Base-by-base conservation (phyloP, 2,797 vertebrate genomes). In the Selene dorsalis region DNA sequence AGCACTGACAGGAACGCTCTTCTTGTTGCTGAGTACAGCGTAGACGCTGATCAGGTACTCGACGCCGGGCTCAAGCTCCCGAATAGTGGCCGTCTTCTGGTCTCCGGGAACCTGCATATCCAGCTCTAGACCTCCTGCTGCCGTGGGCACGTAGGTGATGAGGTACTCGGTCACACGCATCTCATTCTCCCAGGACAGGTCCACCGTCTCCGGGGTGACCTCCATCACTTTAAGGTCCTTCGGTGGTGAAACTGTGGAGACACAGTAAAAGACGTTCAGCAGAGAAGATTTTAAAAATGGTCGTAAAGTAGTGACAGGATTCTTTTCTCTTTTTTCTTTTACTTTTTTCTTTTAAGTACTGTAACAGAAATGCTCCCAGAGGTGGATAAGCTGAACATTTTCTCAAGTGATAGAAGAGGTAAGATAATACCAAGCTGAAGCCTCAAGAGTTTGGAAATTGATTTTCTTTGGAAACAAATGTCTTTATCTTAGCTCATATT, bases 11-110 rank as follows among this genome's bases (percentile, higher is more conserved):
- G 98, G 97, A 69, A 99, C 92, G 50, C 98, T 99, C 88, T 78
- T 97, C 93, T 96, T 96, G 93, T 98, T 97, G 90, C 94, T 98
- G 16, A 99, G 95, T 83, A 99, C 87, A 67, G 98, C 98, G n/a
- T 96, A 99, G 52, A 99, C 98, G 0, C 95, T 98, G 88, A 99
- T 96, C 10, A 99, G 95, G 65, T 99, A 99, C 86, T 99, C 98
- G 2, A 99, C 95, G 0, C 98, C 97, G 0, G 98, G 98, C 86
- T 99, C 98, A 38, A 99, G 93, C 79, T 98, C 97, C 2, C 53
- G 91, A 79, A 99, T 94, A 8, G 96, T 98, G 87, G 98, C 91
- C 2, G 91, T 91, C 1, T 95, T 96, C 86, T 95, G 94, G 89
- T 99, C 95, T 39, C 98, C 98, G 4, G 97, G 92, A 1, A 99